Base-by-base conservation (phyloP, 1,140 invertebrate species). In the Ostrea edulis region DNA sequence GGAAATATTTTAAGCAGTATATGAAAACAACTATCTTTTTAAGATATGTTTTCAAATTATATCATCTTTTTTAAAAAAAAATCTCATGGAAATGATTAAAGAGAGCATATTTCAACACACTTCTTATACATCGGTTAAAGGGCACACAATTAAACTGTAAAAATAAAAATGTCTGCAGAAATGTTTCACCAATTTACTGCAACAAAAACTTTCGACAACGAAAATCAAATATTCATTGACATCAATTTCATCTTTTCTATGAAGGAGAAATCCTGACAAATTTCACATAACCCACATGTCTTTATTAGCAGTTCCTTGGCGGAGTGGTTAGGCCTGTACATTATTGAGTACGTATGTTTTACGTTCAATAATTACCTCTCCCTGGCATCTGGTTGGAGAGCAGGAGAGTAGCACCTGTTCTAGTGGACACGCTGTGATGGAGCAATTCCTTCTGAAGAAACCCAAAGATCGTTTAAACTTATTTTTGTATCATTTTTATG, bases 341-440 rank as follows among this genome's bases (percentile, higher is more conserved):
- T 17, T 77, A 9, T 3, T 29, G 68, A 77, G 68, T 77, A 11
- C 35, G 68, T 77, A 29, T 22, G 29, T 77, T 77, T 77, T 77
- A 77, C 68, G 68, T 77, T 8, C 68, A 77, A 77, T 77, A 77
- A 77, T 77, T 77, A 25, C 68, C 68, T 77, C 68, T 77, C 68
- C 68, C 68, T 77, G 29, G 68, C 68, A 77, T 77, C 68, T 77
- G 68, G 22, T 77, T 77, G 68, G 68, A 77, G 29, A 77, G 68
- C 22, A 14, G 8, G 22, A 35, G 68, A 77, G 14, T 29, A 35
- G 11, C 68, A 77, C 25, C 68, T 77, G 68, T 25, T 9, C 25
- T 35, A 12, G 22, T 77, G 68, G 68, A 77, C 68, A 77, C 68
- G 68, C 22, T 77, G 68, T 77, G 68, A 22, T 35, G 68, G 14